A percentile compares a stretch with the other conserved stretches of the same genome.
Conservation (phyloP, 2,113 vertebrate species). For the Cyanoliseus patagonus region DNA sequence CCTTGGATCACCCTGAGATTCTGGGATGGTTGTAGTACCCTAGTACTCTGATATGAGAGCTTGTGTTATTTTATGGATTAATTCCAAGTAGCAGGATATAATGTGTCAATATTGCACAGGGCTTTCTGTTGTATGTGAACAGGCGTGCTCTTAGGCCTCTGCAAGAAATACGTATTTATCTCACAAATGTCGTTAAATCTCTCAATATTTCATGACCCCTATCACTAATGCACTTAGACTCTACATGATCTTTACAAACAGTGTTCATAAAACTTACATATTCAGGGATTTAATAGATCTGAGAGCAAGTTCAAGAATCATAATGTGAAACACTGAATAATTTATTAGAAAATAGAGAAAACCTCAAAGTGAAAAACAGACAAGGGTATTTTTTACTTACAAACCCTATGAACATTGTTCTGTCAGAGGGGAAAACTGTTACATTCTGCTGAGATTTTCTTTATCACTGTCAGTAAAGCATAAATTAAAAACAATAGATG, state of each 20-base stretch:
- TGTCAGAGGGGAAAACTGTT: not conserved
- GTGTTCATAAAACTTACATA: constrained; percentile 29
- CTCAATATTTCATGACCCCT: constrained; percentile 45
- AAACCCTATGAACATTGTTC: not conserved
- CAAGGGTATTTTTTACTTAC: not conserved
- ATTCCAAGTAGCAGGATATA: constrained; percentile 3
- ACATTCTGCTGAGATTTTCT: not conserved
- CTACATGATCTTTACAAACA: constrained; percentile 10
- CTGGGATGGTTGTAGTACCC: not conserved
- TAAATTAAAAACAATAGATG: not conserved
- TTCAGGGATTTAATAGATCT: constrained; percentile 25
- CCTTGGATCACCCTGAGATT: not conserved
- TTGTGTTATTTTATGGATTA: not conserved
- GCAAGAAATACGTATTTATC: constrained; percentile 18
- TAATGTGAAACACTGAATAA: not conserved
- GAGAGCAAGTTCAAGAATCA: constrained; percentile 9
- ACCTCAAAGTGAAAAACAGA: not conserved
- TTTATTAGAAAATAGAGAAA: constrained; percentile 7
- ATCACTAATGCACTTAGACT: constrained; percentile 15
- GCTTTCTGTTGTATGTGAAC: not conserved
- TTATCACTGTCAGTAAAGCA: not conserved
- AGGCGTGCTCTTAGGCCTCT: not conserved
- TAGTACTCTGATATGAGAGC: not conserved
- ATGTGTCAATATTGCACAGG: not conserved
- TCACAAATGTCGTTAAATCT: constrained; percentile 24